Evolutionary conservation across 2,113 vertebrate genomes (phyloP).

Genomic region (Dasyprocta punctata): DNA sequence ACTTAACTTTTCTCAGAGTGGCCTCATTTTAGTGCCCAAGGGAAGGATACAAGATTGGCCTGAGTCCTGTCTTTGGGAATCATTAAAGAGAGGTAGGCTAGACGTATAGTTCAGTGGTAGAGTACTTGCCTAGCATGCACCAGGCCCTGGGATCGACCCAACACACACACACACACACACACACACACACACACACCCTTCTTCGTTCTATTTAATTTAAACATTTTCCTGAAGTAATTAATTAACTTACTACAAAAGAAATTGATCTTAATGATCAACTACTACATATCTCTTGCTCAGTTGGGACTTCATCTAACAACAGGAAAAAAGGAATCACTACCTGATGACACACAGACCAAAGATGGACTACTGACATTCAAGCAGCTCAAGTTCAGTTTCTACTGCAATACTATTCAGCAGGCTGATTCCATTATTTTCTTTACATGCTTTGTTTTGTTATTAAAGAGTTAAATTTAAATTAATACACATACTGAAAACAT

Average conservation of each 20-base stretch:
- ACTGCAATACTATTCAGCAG: not conserved
- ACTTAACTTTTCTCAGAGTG: not conserved
- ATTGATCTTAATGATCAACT: not conserved
- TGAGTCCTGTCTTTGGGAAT: not conserved
- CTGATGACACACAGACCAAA: not conserved
- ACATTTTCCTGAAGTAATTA: conserved; percentile 41
- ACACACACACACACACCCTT: not conserved
- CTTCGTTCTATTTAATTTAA: not conserved
- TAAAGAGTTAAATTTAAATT: conserved; percentile 1
- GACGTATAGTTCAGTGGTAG: too few relatives aligned
- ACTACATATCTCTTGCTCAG: not conserved
- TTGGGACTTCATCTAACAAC: not conserved
- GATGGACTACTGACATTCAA: not conserved
- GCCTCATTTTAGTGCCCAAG: not conserved
- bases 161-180: too few relatives aligned
- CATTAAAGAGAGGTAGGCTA: not conserved
- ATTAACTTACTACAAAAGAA: not conserved
- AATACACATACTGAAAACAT: not conserved
- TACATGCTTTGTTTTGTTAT: not conserved
- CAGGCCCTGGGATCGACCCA: not conserved
- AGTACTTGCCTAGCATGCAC: not conserved
- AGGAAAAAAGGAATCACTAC: not conserved
- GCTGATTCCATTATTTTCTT: not conserved
- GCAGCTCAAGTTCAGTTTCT: not conserved
- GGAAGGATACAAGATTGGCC: not conserved